phyloP scores from a whole-genome alignment of 2,113 vertebrate species.

The Triplophysa tibetana region DNA sequence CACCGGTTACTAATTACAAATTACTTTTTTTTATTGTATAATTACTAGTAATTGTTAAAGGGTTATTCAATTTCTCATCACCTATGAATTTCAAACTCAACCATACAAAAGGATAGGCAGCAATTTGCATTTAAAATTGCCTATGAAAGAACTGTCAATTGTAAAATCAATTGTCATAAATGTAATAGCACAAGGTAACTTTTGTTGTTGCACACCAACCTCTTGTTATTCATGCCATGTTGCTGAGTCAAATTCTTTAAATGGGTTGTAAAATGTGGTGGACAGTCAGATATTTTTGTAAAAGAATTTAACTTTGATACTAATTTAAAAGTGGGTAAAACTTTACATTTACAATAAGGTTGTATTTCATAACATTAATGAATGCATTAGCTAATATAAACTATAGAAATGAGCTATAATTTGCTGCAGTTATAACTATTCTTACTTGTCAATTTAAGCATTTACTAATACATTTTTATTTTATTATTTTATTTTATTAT shows the following conservation, averaged over 20 bases:
- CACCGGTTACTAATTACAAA: neutral
- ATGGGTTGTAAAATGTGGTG: neutral
- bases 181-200: neutral
- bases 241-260: neutral
- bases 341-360: too few relatives aligned
- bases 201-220: neutral
- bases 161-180: neutral
- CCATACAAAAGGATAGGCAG: neutral
- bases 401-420: too few relatives aligned
- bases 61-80: neutral
- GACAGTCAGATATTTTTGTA: neutral
- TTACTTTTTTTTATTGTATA: neutral
- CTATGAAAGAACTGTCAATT: neutral
- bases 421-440: too few relatives aligned
- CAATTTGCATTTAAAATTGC: neutral
- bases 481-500: too few relatives aligned
- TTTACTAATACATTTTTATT: too few relatives aligned
- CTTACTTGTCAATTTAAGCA: too few relatives aligned
- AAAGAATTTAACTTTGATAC: neutral
- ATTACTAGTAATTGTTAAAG: neutral
- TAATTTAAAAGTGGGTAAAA: too few relatives aligned
- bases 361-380: too few relatives aligned
- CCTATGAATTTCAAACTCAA: neutral
- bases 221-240: neutral
- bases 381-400: too few relatives aligned